These are phyloP conservation scores for Gymnocheta viridis DNA, from an alignment of 2,888 invertebrate genomes.

Conservation along the genomic window DNA sequence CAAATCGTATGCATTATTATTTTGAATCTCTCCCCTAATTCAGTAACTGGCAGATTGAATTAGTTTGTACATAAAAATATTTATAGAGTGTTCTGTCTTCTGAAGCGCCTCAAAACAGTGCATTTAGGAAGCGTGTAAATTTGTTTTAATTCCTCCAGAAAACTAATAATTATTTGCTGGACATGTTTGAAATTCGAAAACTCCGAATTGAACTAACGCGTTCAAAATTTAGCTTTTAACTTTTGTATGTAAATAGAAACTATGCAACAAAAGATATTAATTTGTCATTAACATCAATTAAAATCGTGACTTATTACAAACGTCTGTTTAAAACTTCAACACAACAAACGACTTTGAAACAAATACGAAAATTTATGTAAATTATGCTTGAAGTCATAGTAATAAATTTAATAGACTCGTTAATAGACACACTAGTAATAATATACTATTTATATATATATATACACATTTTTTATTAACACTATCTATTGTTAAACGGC, in stretches of 20 bases:
- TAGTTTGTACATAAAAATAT: no score
- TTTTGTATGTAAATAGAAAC: not conserved
- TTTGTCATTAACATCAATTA: slow-evolving; percentile 58
- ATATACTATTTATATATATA: not conserved
- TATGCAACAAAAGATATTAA: slow-evolving; percentile 16
- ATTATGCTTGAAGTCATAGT: slow-evolving; percentile 63
- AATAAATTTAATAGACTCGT: slow-evolving; percentile 58
- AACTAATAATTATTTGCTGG: no score
- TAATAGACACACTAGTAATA: slow-evolving; percentile 42
- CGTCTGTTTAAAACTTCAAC: slow-evolving; percentile 16
- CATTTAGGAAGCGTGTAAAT: no score
- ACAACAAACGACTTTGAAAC: slow-evolving; percentile 21
- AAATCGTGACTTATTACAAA: slow-evolving; percentile 61
- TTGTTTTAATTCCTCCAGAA: no score
- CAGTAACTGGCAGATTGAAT: no score
- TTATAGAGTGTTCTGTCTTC: no score
- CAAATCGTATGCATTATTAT: no score
- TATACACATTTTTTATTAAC: not conserved
- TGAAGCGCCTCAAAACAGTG: no score
- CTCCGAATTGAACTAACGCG: not conserved
- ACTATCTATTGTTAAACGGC: slow-evolving; percentile 3
- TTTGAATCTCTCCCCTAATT: no score
- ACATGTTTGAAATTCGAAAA: no score
- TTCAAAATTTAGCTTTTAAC: no score
- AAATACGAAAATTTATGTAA: slow-evolving; percentile 60